Conservation (phyloP, 2,888 invertebrate genomes). For the Mythimna vitellina region DNA sequence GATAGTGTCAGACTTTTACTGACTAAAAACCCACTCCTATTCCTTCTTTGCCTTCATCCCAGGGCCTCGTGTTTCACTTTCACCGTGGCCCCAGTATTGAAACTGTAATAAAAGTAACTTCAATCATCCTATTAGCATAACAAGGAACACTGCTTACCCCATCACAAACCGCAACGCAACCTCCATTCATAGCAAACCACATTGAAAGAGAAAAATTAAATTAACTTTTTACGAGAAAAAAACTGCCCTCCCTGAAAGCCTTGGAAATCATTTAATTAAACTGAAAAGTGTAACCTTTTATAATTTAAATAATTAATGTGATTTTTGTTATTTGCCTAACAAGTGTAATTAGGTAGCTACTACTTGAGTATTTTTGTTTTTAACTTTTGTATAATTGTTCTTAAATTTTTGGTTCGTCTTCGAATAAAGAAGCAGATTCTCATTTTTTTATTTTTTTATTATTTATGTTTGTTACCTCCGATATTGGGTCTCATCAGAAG, state of each 20-base stretch:
- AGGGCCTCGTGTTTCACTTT: too few species aligned
- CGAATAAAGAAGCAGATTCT: too few species aligned
- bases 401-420: not conserved
- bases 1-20: too few species aligned
- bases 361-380: conserved; percentile 29
- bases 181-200: conserved; percentile 37
- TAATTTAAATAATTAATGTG: conserved; percentile 54
- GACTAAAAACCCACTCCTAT: too few species aligned
- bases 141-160: conserved; percentile 40
- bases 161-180: conserved; percentile 13
- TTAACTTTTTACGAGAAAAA: conserved; percentile 39
- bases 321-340: conserved; percentile 44
- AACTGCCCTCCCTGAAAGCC: conserved; percentile 31
- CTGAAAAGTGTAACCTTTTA: conserved; percentile 58
- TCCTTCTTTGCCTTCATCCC: too few species aligned
- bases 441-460: too few species aligned
- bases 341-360: conserved; percentile 44
- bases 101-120: conserved; percentile 24
- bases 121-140: conserved; percentile 43
- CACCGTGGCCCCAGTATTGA: too few species aligned
- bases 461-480: too few species aligned
- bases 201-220: conserved; percentile 49
- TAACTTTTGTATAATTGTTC: not conserved
- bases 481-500: too few species aligned
- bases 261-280: conserved; percentile 60